phyloP scores from a whole-genome alignment of 2,888 invertebrate species.

The Blastobasis lacticolella region DNA sequence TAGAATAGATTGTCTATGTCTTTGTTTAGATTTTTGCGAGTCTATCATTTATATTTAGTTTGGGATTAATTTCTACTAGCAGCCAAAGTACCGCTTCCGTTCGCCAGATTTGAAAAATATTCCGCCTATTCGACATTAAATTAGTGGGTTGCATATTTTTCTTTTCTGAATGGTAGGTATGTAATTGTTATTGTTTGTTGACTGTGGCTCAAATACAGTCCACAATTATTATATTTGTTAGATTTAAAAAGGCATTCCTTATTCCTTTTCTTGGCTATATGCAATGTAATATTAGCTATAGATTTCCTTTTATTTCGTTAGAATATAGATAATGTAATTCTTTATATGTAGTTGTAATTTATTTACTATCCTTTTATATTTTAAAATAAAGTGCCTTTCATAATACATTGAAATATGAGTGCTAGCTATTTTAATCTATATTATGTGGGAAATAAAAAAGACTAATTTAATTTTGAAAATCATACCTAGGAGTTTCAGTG shows the following conservation, averaged over 20 bases:
- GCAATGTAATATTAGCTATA: conserved; percentile 12
- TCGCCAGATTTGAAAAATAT: conserved; percentile 1
- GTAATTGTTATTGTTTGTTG: background rate
- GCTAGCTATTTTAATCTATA: too few species aligned
- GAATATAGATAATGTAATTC: conserved; percentile 19
- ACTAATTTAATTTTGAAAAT: background rate
- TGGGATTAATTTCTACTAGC: conserved; percentile 30
- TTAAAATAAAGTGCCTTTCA: conserved; percentile 45
- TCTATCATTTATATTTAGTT: conserved; percentile 37
- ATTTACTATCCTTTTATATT: conserved; percentile 30
- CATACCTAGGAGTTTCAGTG: too few species aligned
- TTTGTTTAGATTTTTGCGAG: conserved; percentile 58
- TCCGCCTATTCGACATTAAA: background rate
- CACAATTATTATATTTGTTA: background rate
- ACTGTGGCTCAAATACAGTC: background rate
- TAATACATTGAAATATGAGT: conserved; percentile 11
- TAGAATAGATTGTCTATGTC: conserved; percentile 62
- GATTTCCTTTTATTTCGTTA: conserved; percentile 15
- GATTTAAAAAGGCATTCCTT: conserved; percentile 8
- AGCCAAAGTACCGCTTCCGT: conserved; percentile 42
- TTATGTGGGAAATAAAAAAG: too few species aligned
- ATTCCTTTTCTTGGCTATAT: conserved; percentile 15
- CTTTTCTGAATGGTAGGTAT: background rate
- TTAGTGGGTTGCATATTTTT: background rate
- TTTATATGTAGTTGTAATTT: conserved; percentile 37